Conservation (phyloP, 37 sponge, comb jelly and placozoan species). For the Dysidea cf. avara region DNA sequence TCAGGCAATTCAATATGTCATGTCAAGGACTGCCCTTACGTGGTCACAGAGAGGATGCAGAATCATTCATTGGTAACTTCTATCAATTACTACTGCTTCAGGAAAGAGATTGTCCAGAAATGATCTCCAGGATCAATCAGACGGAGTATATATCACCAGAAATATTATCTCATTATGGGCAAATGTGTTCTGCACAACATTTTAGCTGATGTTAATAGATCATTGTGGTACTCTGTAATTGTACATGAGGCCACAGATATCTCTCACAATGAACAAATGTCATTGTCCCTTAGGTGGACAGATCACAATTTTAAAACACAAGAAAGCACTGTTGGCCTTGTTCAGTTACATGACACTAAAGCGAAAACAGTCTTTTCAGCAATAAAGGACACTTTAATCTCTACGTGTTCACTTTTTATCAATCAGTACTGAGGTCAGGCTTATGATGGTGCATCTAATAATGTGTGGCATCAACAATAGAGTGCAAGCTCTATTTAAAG, state of each 20-base stretch:
- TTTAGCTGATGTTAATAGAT: constrained; percentile 15
- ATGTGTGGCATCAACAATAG: constrained; percentile 46
- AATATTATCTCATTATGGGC: constrained; percentile 15
- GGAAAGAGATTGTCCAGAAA: not conserved
- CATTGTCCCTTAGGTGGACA: constrained; percentile 50
- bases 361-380: constrained; percentile 40
- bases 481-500: constrained; percentile 20
- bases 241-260: constrained; percentile 59
- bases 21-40: no score
- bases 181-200: constrained; percentile 11
- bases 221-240: constrained; percentile 25
- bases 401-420: no score
- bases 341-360: constrained; percentile 60
- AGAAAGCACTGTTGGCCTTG: no score
- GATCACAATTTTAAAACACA: constrained; percentile 25
- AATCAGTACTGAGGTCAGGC: no score
- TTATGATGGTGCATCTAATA: constrained; percentile 45
- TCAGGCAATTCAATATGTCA: no score
- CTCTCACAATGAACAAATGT: constrained; percentile 48
- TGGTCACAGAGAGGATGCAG: no score
- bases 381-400: no score
- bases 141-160: constrained; percentile 28
- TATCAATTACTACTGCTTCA: no score
- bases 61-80: no score
- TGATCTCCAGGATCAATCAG: not conserved